These are phyloP conservation scores for Sylvia atricapilla DNA, from an alignment of 2,113 vertebrate genomes.

Conservation along the genomic window DNA sequence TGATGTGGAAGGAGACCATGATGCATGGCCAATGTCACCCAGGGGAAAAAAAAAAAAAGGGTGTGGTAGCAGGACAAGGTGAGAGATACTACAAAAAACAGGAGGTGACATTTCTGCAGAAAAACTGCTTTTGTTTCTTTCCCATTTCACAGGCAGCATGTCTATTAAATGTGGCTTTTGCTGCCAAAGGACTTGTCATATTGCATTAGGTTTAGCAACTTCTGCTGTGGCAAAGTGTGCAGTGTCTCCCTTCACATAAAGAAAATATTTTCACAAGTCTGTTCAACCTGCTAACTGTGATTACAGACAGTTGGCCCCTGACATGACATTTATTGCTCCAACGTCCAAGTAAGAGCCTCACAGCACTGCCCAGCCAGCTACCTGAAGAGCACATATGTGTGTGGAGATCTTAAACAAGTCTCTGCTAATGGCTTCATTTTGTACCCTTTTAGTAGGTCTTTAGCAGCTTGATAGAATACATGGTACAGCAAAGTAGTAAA, in stretches of 20 bases:
- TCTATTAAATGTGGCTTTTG: conserved; percentile 70
- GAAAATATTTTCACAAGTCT: conserved; percentile 77
- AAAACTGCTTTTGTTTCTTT: conserved; percentile 45
- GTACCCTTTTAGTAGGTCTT: conserved; percentile 35
- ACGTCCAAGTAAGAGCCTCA: conserved; percentile 46
- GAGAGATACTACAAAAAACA: not conserved
- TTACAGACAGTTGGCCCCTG: conserved; percentile 73
- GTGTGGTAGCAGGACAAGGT: not conserved
- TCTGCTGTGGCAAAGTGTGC: conserved; percentile 72
- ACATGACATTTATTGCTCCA: conserved; percentile 64
- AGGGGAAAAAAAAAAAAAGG: not conserved
- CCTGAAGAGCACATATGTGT: conserved; percentile 64
- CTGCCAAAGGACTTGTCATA: conserved; percentile 76
- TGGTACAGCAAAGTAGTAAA: not conserved
- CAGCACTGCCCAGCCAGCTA: conserved; percentile 63
- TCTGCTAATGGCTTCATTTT: conserved; percentile 48
- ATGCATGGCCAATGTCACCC: accelerated
- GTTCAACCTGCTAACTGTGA: conserved; percentile 73
- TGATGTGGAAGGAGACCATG: not conserved
- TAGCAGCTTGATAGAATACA: conserved; percentile 9
- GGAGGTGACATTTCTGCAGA: not conserved
- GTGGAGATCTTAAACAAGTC: conserved; percentile 43
- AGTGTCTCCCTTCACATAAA: conserved; percentile 72
- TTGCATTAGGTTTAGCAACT: conserved; percentile 75
- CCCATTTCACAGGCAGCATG: conserved; percentile 58